Conservation (phyloP, 2,113 vertebrate species). For the Hyperoodon ampullatus region DNA sequence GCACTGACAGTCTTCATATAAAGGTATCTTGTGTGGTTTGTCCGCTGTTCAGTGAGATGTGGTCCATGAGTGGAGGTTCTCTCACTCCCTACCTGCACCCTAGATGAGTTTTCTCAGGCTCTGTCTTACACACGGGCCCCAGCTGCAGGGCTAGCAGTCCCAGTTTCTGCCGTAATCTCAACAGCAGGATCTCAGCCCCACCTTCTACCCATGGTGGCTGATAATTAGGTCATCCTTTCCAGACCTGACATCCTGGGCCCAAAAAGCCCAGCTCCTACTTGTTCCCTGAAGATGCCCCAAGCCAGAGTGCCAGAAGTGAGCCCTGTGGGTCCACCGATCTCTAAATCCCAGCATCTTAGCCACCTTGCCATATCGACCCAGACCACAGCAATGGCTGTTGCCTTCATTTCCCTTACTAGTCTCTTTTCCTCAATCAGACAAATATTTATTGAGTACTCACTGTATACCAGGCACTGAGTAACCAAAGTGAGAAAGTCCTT, state of each 20-base stretch:
- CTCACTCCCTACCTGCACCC: background rate
- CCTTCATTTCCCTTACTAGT: background rate
- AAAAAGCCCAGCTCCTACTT: background rate
- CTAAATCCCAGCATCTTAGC: background rate
- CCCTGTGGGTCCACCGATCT: background rate
- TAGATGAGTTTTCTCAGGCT: background rate
- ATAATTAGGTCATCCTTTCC: constrained; percentile 34
- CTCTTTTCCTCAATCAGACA: background rate
- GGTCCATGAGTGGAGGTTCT: background rate
- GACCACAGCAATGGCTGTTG: too few species aligned
- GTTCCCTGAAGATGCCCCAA: background rate
- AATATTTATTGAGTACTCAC: background rate
- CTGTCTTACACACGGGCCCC: background rate
- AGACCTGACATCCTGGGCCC: background rate
- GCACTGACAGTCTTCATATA: too few species aligned
- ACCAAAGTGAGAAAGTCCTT: background rate
- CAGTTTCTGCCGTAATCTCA: background rate
- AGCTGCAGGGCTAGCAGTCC: background rate
- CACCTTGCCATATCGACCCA: background rate
- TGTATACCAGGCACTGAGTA: background rate
- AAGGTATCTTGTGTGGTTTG: background rate
- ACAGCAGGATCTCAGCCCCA: background rate
- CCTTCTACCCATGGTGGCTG: background rate
- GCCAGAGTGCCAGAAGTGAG: background rate
- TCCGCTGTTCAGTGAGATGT: background rate